phyloP scores from a whole-genome alignment of 2,113 vertebrate genomes.

The Apistogramma diplotaenia region DNA sequence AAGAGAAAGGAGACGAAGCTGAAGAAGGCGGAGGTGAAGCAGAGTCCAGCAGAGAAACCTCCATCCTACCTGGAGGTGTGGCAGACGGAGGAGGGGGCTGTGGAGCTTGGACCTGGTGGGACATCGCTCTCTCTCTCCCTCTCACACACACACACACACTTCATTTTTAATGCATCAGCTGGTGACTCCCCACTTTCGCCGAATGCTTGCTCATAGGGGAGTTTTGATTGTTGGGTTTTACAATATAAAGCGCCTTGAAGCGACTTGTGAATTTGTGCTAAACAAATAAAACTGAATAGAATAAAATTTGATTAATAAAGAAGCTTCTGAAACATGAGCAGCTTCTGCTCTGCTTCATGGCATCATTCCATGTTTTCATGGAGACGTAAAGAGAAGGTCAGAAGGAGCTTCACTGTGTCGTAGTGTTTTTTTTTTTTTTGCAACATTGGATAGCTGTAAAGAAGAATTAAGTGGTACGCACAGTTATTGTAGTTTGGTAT shows the following conservation, averaged over 20 bases:
- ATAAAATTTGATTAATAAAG: background rate
- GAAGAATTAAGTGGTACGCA: no score
- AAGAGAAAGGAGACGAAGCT: constrained; percentile 70
- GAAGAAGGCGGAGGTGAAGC: constrained; percentile 54
- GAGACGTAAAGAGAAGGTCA: background rate
- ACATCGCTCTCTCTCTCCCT: no score
- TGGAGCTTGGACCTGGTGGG: constrained; percentile 86
- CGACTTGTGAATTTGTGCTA: no score
- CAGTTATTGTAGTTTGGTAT: no score
- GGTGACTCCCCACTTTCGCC: no score
- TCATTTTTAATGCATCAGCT: background rate
- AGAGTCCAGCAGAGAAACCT: constrained; percentile 27
- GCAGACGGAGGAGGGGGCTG: constrained; percentile 78
- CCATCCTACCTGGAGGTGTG: constrained; percentile 83
- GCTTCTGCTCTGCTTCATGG: background rate
- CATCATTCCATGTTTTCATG: no score
- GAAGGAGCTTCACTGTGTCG: background rate
- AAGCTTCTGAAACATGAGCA: background rate
- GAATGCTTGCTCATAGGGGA: no score
- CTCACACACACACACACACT: background rate
- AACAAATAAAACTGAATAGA: no score
- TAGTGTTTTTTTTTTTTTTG: no score
- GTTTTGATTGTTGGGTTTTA: no score
- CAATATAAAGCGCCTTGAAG: no score
- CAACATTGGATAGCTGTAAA: no score